Conservation (phyloP, 1,140 invertebrate genomes). For the Paracyclopina nana region DNA sequence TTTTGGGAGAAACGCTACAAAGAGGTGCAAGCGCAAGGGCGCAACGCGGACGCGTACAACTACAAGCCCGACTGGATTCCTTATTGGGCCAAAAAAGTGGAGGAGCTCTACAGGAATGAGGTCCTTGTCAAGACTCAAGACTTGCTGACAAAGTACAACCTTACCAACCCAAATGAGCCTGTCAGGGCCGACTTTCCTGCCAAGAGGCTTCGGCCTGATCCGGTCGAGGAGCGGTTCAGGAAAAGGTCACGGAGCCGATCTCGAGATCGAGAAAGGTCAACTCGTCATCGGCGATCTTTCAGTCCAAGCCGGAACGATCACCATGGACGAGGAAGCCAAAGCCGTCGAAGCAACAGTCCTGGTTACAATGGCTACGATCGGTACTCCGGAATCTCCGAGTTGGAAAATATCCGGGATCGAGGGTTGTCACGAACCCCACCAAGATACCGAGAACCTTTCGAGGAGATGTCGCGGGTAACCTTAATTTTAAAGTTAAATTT, state of each 20-base stretch:
- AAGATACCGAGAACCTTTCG: background rate
- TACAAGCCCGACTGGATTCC: conserved; percentile 67
- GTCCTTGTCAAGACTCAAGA: conserved; percentile 28
- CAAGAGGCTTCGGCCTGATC: too few species aligned
- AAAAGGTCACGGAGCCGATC: too few species aligned
- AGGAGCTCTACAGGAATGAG: conserved; percentile 47
- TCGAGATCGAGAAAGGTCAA: too few species aligned
- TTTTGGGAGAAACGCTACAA: conserved; percentile 62
- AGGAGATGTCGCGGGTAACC: too few species aligned
- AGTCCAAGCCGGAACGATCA: too few species aligned
- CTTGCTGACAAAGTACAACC: conserved; percentile 1
- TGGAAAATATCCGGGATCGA: background rate
- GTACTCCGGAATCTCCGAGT: background rate
- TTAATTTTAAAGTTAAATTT: too few species aligned
- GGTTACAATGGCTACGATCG: background rate
- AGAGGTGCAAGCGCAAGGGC: conserved; percentile 48
- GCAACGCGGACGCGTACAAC: conserved; percentile 51
- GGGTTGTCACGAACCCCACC: background rate
- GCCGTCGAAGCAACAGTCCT: too few species aligned
- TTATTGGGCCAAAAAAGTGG: conserved; percentile 56
- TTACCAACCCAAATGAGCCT: background rate
- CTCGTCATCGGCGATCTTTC: too few species aligned
- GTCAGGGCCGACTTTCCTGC: background rate
- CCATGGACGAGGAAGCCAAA: too few species aligned
- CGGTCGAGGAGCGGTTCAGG: too few species aligned